Percentiles rank a stretch among this genome's conserved stretches.
These are phyloP conservation scores for Hemicentrotus pulcherrimus DNA, from an alignment of 35 echinoderm and acorn worm genomes.

Conservation along the genomic window DNA sequence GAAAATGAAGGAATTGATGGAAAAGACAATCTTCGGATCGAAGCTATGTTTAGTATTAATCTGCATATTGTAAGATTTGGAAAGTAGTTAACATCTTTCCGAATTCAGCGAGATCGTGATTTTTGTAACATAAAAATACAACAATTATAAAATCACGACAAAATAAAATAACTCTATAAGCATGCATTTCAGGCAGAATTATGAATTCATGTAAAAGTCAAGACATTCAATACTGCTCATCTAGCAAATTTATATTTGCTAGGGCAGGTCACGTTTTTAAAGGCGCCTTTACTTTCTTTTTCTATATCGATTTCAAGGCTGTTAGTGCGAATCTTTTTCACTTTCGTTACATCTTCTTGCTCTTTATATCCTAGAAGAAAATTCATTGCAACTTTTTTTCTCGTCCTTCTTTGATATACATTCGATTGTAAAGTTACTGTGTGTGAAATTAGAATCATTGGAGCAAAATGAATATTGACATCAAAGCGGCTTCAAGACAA, in stretches of 20 bases:
- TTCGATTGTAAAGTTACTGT: background rate
- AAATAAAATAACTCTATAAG: background rate
- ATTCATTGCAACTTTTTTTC: background rate
- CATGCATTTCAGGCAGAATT: background rate
- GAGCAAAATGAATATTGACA: background rate
- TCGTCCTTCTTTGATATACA: background rate
- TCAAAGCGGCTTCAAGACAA: constrained; percentile 10
- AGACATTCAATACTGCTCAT: background rate
- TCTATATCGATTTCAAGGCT: background rate
- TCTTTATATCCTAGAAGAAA: background rate
- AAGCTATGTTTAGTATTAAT: background rate
- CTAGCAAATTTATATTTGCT: background rate
- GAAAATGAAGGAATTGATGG: background rate
- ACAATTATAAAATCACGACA: background rate
- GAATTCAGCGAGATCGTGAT: background rate
- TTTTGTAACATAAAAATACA: background rate
- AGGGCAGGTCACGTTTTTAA: constrained; percentile 8
- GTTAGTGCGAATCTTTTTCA: background rate
- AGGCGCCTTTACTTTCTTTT: background rate
- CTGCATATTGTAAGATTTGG: background rate
- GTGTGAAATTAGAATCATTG: background rate
- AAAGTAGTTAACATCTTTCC: background rate
- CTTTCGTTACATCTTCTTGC: background rate
- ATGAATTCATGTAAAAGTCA: background rate
- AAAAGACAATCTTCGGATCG: background rate